Percentiles rank a stretch among this genome's conserved stretches.
These are phyloP conservation scores for Seriola dumerili DNA, from an alignment of 2,113 vertebrate genomes.

Conservation along the genomic window DNA sequence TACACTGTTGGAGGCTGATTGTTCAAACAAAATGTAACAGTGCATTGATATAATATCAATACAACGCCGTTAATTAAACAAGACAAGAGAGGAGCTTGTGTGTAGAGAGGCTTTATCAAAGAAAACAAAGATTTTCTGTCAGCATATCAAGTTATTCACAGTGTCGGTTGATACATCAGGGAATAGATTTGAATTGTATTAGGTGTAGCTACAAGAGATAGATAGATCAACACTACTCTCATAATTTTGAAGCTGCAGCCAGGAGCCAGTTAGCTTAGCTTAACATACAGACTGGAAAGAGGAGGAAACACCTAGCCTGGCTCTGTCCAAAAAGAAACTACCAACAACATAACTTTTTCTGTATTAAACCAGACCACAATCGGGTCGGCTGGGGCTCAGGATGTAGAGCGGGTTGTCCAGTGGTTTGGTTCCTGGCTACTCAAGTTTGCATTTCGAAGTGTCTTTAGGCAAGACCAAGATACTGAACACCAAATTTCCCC, in stretches of 20 bases:
- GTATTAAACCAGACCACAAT: neutral
- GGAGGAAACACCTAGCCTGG: neutral
- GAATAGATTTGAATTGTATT: neutral
- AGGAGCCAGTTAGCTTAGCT: neutral
- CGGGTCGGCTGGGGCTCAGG: too few species aligned
- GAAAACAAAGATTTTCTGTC: slow-evolving; percentile 30
- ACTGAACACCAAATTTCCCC: too few species aligned
- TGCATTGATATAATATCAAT: neutral
- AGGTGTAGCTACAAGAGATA: neutral
- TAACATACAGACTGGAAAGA: neutral
- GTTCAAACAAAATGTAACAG: slow-evolving; percentile 17
- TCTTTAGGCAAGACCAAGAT: too few species aligned
- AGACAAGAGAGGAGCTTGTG: slow-evolving; percentile 21
- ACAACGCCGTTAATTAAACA: slow-evolving; percentile 35
- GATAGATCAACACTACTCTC: neutral
- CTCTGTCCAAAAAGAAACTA: neutral
- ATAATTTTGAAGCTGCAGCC: neutral
- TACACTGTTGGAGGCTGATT: neutral
- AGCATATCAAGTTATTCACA: neutral
- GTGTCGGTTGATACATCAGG: neutral
- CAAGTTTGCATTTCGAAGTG: too few species aligned
- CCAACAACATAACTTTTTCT: too few species aligned
- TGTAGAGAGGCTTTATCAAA: slow-evolving; percentile 22
- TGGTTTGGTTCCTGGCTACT: too few species aligned
- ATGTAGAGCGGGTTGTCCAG: too few species aligned